Evolutionary conservation across 2,797 vertebrate species (phyloP), one percentile per base, ranked within the genome.

Genomic region (Sphenopsis melanotis): DNA sequence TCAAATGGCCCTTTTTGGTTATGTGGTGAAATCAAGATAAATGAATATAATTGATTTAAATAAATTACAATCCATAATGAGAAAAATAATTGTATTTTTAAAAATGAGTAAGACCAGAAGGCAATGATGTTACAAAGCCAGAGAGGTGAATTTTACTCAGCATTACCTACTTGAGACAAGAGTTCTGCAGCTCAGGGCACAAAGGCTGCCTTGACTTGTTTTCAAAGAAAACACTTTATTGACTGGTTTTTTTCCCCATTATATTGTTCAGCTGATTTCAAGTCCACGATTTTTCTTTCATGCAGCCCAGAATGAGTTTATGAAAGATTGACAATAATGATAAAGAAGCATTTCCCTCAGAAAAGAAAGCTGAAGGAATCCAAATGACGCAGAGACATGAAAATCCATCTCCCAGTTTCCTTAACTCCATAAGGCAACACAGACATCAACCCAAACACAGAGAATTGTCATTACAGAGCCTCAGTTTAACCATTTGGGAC

Each of bases 171-270:
- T 47, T 64, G 41, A 90, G 26, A 32, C 34, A 42, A 32, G 11
- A 69, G 14, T 10, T 66, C 52, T 69, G 50, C 41, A 63, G 49
- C 60, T 83, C 66, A 39, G 36, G 64, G 37, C 52, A 61, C 37
- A 90, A 85, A 79, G 37, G 49, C 19, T 77, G 22, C 34, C 49
- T 56, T 39, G 44, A 60, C 23, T 72, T 23, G 26, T 64, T 72
- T 56, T 49, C 56, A 52, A 44, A 90, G 50, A 63, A 76, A 71
- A 46, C 26, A 36, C 3, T 44, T 68, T 22, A 47, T 60, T 47
- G n/a, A 46, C 36, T 30, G 32, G 0, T 3, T 32, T 44, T 41
- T n/a, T 18, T 2, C 2, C 5, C 9, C 41, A 1, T 63, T 68
- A 17, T 29, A 89, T 61, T 36, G 26, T 71, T 75, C 42, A n/a